phyloP scores from a whole-genome alignment of 1,140 invertebrate genomes.

The Philaenus spumarius region DNA sequence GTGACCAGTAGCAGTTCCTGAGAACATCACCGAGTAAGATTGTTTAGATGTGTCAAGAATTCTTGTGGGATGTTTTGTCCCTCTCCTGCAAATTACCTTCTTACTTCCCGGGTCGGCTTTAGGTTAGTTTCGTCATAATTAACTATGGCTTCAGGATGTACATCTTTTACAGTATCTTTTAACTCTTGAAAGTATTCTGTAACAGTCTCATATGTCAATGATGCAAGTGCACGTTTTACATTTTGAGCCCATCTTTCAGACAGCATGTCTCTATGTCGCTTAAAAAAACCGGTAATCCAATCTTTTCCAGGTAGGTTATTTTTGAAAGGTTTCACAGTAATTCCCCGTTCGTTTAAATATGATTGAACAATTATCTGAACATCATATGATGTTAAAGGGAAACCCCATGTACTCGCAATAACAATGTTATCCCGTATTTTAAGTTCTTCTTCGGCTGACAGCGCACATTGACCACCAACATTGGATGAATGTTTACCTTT shows the following conservation, averaged over 20 bases:
- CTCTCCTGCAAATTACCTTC: conserved; percentile 31
- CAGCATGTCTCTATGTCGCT: conserved; percentile 30
- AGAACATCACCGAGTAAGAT: conserved; percentile 35
- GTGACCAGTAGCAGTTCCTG: conserved; percentile 29
- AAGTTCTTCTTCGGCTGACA: no score
- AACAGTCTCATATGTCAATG: conserved; percentile 19
- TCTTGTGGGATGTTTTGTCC: conserved; percentile 35
- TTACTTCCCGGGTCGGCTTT: conserved; percentile 30
- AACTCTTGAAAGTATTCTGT: conserved; percentile 28
- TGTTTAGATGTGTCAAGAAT: conserved; percentile 33
- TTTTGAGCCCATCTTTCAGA: conserved; percentile 31
- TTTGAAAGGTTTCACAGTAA: conserved; percentile 24
- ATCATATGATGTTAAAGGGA: no score
- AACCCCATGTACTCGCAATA: no score
- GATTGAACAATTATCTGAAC: no score
- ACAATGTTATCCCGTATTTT: no score
- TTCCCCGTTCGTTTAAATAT: no score
- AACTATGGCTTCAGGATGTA: conserved; percentile 30
- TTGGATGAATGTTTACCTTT: no score
- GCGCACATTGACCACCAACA: no score
- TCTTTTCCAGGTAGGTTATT: conserved; percentile 32
- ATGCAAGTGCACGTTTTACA: conserved; percentile 31
- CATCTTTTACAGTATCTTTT: conserved; percentile 25
- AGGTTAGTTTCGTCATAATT: conserved; percentile 40
- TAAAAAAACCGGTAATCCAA: conserved; percentile 29